Evolutionary conservation across 1,140 invertebrate species (phyloP).

Genomic region (Bombus affinis): DNA sequence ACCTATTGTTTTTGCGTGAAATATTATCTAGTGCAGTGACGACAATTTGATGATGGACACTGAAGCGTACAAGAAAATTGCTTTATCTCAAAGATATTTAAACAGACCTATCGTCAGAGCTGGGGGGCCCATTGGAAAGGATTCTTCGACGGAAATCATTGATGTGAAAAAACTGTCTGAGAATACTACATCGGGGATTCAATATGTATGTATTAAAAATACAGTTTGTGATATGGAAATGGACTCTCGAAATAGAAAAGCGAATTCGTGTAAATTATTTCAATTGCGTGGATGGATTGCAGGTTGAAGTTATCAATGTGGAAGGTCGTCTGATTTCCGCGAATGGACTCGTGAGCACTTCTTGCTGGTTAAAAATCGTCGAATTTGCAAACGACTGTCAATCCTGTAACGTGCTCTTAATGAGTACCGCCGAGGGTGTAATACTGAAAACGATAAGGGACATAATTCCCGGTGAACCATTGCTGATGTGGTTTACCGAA

Average conservation of each 20-base stretch:
- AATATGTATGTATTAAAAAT: conserved; percentile 62
- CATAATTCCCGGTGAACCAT: conserved; percentile 84
- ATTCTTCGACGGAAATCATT: conserved; percentile 68
- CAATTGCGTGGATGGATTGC: not conserved
- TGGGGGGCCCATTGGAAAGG: conserved; percentile 43
- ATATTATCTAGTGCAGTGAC: conserved; percentile 23
- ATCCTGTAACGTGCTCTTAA: conserved; percentile 86
- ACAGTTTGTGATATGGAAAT: not conserved
- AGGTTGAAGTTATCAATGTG: conserved; percentile 67
- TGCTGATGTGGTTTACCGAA: conserved; percentile 92
- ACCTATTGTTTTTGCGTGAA: rapidly evolving
- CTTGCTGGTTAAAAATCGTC: conserved; percentile 82
- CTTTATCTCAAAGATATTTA: not conserved
- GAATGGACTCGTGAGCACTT: conserved; percentile 48
- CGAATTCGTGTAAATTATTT: not conserved
- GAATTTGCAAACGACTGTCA: conserved; percentile 87
- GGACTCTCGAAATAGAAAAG: not conserved
- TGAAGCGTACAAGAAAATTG: conserved; percentile 31
- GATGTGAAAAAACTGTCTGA: conserved; percentile 63
- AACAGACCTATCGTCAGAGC: conserved; percentile 64
- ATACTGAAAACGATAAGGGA: conserved; percentile 81
- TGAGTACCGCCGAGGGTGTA: conserved; percentile 74
- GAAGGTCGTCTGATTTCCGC: conserved; percentile 63
- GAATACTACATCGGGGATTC: conserved; percentile 48
- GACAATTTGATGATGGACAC: conserved; percentile 54